Evolutionary conservation across 2,113 vertebrate genomes (phyloP).

Genomic region (Electrona antarctica): DNA sequence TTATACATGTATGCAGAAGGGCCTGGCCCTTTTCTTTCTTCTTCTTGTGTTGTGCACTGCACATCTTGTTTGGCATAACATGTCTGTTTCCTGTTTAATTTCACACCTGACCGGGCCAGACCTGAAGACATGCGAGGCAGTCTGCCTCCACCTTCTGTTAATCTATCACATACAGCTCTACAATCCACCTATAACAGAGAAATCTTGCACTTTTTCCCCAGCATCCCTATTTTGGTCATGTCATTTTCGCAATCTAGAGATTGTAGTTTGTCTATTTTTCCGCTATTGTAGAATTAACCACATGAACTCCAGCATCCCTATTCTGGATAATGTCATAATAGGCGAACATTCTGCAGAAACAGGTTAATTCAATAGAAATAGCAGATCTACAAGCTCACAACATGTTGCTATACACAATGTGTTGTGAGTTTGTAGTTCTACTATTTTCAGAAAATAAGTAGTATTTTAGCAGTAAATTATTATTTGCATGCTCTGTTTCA

Average conservation of each 20-base stretch:
- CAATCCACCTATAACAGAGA: slow-evolving; percentile 29
- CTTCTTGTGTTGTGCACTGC: slow-evolving; percentile 19
- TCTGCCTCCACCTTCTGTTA: slow-evolving; percentile 49
- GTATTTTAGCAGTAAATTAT: no score
- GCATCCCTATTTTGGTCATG: not conserved
- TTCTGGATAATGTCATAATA: no score
- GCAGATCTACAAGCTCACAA: no score
- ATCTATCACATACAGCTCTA: slow-evolving; percentile 41
- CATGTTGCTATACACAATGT: no score
- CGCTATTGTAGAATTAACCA: no score
- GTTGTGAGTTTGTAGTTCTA: no score
- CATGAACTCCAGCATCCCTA: no score
- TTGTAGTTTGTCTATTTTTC: no score
- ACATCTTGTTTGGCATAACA: slow-evolving; percentile 27
- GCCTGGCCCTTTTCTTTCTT: slow-evolving; percentile 42
- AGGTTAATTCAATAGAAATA: no score
- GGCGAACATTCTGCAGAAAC: no score
- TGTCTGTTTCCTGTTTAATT: slow-evolving; percentile 77
- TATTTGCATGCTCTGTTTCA: not conserved
- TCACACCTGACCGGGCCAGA: slow-evolving; percentile 74
- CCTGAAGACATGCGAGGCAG: slow-evolving; percentile 44
- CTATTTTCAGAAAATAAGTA: no score
- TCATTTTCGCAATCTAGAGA: not conserved
- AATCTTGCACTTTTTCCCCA: slow-evolving; percentile 48
- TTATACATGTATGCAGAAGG: slow-evolving; percentile 51